Percentiles rank a stretch among this genome's conserved stretches.
phyloP scores from a whole-genome alignment of 2,888 invertebrate species.

The Chalcosyrphus nemorum region DNA sequence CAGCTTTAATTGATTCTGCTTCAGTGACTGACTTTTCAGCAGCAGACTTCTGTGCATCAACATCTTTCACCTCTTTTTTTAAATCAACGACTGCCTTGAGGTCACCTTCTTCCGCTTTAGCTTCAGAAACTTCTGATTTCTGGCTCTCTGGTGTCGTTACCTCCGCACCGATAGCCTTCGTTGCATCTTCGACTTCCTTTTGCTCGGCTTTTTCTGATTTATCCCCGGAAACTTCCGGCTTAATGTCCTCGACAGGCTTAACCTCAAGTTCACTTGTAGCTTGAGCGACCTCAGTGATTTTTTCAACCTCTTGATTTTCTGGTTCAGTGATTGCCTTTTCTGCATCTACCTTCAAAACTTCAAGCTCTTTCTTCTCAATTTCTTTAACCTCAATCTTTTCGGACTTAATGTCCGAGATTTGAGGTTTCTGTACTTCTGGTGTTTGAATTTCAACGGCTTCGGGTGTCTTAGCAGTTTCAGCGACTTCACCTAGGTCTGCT shows the following conservation, averaged over 20 bases:
- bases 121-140: not conserved
- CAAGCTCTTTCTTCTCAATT: not conserved
- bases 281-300: conserved; percentile 6
- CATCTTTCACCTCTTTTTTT: conserved; percentile 10
- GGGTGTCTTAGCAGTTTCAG: not conserved
- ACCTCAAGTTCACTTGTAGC: conserved; percentile 30
- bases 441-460: not conserved
- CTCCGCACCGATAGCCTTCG: not conserved
- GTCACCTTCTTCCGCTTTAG: not conserved
- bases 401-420: not conserved
- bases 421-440: not conserved
- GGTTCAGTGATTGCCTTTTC: conserved; percentile 3
- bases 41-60: not conserved
- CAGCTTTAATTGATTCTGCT: not conserved
- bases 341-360: not conserved
- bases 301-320: conserved; percentile 12
- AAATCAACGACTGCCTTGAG: not conserved
- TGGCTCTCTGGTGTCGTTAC: not conserved
- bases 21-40: not conserved
- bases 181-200: not conserved
- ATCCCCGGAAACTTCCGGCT: not conserved
- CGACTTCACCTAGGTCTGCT: not conserved
- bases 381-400: not conserved
- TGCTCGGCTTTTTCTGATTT: not conserved
- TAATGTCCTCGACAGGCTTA: not conserved